Conservation (phyloP, 2,797 vertebrate species). For the Podargus strigoides region DNA sequence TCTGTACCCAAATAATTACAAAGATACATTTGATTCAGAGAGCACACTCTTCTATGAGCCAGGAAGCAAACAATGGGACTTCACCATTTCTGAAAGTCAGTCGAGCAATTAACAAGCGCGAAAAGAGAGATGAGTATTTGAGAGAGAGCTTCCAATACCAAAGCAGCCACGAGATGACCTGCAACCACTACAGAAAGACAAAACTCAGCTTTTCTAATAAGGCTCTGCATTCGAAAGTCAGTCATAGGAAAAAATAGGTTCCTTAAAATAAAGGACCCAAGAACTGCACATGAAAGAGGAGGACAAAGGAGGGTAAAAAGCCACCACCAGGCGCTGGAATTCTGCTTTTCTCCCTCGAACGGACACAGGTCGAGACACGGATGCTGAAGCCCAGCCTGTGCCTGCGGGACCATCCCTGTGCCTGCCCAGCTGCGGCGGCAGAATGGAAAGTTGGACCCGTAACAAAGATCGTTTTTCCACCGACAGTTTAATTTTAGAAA, state of each 20-base stretch:
- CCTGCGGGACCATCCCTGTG: neutral
- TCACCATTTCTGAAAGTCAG: neutral
- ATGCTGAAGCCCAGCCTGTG: neutral
- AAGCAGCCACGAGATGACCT: neutral
- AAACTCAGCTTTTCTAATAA: neutral
- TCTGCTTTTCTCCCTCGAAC: neutral
- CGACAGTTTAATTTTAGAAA: slow-evolving; percentile 39
- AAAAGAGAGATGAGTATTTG: neutral
- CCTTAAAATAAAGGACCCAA: neutral
- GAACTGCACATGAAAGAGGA: accelerated
- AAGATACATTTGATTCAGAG: neutral
- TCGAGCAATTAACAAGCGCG: neutral
- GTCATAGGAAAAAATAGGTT: accelerated
- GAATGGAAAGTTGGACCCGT: slow-evolving; percentile 39
- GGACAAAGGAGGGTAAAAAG: neutral
- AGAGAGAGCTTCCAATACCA: neutral
- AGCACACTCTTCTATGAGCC: accelerated
- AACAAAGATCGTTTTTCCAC: slow-evolving; percentile 35
- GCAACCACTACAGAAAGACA: neutral
- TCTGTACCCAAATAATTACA: neutral
- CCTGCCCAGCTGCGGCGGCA: neutral
- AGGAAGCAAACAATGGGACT: neutral
- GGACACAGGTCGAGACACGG: neutral
- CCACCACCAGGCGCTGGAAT: neutral
- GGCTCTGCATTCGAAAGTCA: neutral